phyloP scores from a whole-genome alignment of 2,888 invertebrate genomes.

The Brachylomia viminalis region DNA sequence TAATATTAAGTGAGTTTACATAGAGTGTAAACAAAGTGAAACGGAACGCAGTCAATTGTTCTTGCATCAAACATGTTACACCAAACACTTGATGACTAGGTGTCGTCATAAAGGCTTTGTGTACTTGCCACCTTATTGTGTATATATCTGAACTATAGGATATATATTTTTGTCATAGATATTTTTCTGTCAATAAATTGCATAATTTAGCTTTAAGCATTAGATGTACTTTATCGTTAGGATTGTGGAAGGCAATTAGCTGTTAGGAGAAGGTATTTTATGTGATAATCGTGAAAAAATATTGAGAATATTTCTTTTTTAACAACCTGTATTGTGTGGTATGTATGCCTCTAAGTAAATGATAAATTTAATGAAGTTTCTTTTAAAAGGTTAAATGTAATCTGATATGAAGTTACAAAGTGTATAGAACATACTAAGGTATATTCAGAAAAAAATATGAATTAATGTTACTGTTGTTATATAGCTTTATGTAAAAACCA shows the following conservation, averaged over 20 bases:
- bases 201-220: constrained; percentile 87
- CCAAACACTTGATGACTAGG: constrained; percentile 72
- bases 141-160: constrained; percentile 74
- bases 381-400: constrained; percentile 74
- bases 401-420: constrained; percentile 76
- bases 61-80: constrained; percentile 75
- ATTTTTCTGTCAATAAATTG: constrained; percentile 84
- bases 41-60: constrained; percentile 87
- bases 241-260: constrained; percentile 71
- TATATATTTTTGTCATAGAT: constrained; percentile 84
- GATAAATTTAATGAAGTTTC: constrained; percentile 65
- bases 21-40: constrained; percentile 73
- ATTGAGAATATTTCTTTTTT: constrained; percentile 81
- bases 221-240: constrained; percentile 75
- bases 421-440: constrained; percentile 80
- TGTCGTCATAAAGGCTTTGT: constrained; percentile 71
- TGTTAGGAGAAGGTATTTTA: constrained; percentile 80
- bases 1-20: constrained; percentile 66
- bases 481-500: constrained; percentile 89
- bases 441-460: constrained; percentile 82
- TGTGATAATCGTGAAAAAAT: constrained; percentile 79
- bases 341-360: constrained; percentile 73
- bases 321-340: constrained; percentile 78
- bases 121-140: constrained; percentile 82
- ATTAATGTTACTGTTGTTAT: constrained; percentile 89